Evolutionary conservation across 1,140 invertebrate species (phyloP).

Genomic region (Apis laboriosa): DNA sequence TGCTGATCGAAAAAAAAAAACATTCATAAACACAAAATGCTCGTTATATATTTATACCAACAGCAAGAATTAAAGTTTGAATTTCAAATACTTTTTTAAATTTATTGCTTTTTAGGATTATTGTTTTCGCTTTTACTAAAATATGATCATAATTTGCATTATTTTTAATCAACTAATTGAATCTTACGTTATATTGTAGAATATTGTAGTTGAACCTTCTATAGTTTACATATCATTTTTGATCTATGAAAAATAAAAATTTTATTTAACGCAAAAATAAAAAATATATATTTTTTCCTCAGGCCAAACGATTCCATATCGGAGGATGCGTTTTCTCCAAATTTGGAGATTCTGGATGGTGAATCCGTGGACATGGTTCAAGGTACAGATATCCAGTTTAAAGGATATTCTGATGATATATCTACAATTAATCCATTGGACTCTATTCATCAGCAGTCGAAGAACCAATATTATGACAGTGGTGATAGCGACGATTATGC

Average conservation of each 20-base stretch:
- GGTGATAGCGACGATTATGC: slow-evolving; percentile 80
- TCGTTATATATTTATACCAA: neutral
- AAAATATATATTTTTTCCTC: slow-evolving; percentile 19
- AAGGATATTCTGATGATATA: slow-evolving; percentile 10
- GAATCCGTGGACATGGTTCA: slow-evolving; percentile 65
- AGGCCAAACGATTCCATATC: slow-evolving; percentile 73
- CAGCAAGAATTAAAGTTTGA: slow-evolving; percentile 17
- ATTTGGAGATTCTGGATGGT: slow-evolving; percentile 71
- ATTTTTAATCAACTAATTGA: neutral
- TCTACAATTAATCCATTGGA: slow-evolving; percentile 20
- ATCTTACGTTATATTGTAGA: slow-evolving; percentile 20
- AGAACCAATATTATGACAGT: slow-evolving; percentile 72
- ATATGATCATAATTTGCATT: neutral
- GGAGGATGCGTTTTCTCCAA: slow-evolving; percentile 74
- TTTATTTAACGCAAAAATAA: neutral
- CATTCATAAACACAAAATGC: neutral
- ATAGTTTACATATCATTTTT: neutral
- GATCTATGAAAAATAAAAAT: neutral
- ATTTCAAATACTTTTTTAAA: neutral
- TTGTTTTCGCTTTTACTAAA: slow-evolving; percentile 15
- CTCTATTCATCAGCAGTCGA: slow-evolving; percentile 29
- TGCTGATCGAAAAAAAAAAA: neutral
- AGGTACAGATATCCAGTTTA: slow-evolving; percentile 7
- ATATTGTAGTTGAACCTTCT: neutral
- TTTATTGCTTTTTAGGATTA: slow-evolving; percentile 1